These are phyloP conservation scores for Nannobrachium achirus DNA, from an alignment of 2,113 vertebrate genomes.

Conservation along the genomic window DNA sequence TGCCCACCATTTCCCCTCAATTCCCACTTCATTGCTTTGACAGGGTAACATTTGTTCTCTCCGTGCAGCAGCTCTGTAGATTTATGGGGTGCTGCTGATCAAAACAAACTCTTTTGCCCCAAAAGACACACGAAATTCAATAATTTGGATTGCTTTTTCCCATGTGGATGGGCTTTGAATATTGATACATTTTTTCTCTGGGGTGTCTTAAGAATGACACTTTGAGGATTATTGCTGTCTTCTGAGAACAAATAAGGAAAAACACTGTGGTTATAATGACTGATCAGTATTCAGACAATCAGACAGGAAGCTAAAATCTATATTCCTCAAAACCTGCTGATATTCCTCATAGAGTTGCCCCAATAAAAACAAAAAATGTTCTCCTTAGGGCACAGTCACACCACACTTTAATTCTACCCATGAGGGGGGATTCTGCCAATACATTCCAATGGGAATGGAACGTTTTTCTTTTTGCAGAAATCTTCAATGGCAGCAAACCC, in stretches of 20 bases:
- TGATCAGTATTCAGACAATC: no score
- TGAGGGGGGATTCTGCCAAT: no score
- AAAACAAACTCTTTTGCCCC: slow-evolving; percentile 13
- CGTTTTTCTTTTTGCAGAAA: no score
- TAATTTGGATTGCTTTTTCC: slow-evolving; percentile 1
- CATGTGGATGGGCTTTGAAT: slow-evolving; percentile 30
- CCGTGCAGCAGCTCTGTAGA: slow-evolving; percentile 7
- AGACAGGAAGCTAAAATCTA: no score
- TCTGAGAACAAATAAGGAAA: not conserved
- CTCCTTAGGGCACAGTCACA: no score
- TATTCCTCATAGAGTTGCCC: no score
- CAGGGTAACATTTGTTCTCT: slow-evolving; percentile 19
- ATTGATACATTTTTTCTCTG: not conserved
- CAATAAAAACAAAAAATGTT: no score
- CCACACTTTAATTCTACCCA: no score
- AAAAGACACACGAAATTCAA: not conserved
- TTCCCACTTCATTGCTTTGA: not conserved
- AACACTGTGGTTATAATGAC: not conserved
- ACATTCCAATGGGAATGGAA: no score
- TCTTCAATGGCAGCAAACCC: no score
- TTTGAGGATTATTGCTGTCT: not conserved
- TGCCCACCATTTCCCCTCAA: not conserved
- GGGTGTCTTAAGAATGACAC: not conserved
- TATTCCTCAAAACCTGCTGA: no score
- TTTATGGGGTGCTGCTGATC: slow-evolving; percentile 17